A percentile compares a stretch with the other conserved stretches of the same genome.
phyloP scores from a whole-genome alignment of 37 sponge, comb jelly and placozoan genomes.

The Oscarella lobularis region DNA sequence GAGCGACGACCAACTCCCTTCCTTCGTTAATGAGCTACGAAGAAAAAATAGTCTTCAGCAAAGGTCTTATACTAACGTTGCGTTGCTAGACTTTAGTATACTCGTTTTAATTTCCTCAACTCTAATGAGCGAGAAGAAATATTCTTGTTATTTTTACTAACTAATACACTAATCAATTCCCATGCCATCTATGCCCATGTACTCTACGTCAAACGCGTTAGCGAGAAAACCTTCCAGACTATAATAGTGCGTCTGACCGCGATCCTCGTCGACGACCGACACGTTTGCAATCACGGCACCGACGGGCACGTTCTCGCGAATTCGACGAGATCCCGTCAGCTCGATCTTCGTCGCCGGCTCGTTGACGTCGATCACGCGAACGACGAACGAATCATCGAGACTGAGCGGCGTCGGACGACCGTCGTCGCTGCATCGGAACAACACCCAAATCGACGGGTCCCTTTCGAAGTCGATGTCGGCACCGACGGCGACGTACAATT shows the following conservation, averaged over 20 bases:
- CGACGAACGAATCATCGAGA: background rate
- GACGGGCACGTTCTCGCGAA: background rate
- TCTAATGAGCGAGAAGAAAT: too few species aligned
- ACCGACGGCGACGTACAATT: background rate
- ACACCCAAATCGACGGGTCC: background rate
- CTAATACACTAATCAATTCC: too few species aligned
- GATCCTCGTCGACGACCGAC: background rate
- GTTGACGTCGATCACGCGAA: background rate
- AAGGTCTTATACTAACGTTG: too few species aligned
- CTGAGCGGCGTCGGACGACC: background rate
- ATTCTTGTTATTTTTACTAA: too few species aligned
- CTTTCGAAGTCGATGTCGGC: constrained; percentile 1
- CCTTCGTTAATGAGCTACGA: background rate
- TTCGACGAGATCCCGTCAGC: background rate
- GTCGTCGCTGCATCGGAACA: background rate
- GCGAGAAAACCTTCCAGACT: background rate
- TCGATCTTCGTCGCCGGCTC: background rate
- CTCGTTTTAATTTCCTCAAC: too few species aligned
- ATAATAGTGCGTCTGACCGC: constrained; percentile 3
- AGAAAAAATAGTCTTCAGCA: too few species aligned
- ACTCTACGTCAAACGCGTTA: too few species aligned
- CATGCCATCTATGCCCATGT: too few species aligned
- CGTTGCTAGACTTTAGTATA: too few species aligned
- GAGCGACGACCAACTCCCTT: background rate
- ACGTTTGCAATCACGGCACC: background rate